phyloP scores from a whole-genome alignment of 2,797 vertebrate genomes.

The Cacajao melanocephalus region DNA sequence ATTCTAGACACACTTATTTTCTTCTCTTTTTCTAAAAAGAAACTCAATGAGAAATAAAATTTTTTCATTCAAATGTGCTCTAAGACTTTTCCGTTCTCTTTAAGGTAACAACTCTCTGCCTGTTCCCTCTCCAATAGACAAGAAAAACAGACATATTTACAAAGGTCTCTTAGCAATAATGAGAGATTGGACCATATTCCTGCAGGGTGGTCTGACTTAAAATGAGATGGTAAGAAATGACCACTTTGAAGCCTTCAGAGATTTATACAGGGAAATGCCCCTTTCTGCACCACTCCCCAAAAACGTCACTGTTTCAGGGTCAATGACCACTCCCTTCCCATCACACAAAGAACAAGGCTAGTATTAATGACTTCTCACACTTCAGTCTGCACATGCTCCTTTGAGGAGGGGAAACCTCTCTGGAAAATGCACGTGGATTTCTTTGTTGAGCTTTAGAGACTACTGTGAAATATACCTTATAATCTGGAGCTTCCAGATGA shows the following conservation, averaged over 20 bases:
- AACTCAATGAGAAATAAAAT: background rate
- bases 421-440: background rate
- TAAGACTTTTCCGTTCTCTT: background rate
- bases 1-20: background rate
- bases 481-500: background rate
- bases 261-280: background rate
- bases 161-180: background rate
- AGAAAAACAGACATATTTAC: background rate
- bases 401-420: background rate
- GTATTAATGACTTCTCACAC: background rate
- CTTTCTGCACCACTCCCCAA: background rate
- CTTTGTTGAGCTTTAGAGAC: slow-evolving; percentile 13
- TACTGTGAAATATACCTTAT: background rate
- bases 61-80: slow-evolving; percentile 30
- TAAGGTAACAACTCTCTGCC: background rate
- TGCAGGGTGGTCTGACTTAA: background rate
- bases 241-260: background rate
- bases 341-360: background rate
- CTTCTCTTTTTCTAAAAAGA: background rate
- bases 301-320: background rate
- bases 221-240: background rate
- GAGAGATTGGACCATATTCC: background rate
- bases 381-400: background rate
- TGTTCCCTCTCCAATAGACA: background rate
- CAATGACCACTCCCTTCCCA: background rate